Base-by-base conservation (phyloP, 2,113 vertebrate genomes). In the Acinonyx jubatus region DNA sequence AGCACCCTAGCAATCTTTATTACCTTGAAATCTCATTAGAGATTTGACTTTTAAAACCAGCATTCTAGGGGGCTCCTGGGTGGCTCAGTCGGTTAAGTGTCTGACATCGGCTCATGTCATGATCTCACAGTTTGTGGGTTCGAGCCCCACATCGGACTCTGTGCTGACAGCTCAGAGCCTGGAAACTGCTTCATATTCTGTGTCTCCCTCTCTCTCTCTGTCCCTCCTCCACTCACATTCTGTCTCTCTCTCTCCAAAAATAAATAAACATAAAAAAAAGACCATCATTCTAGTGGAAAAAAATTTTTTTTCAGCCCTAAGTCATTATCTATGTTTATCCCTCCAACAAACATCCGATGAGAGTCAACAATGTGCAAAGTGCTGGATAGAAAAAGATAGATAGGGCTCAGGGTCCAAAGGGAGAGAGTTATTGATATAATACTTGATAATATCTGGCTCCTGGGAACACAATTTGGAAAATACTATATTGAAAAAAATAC, bases 11-110 rank as follows among this genome's bases (percentile, higher is more conserved):
- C 18, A 5, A 41, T 48, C 16, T 85, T 94, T 93, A 89, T 89
- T 94, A 33, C 41, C 41, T 91, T 69, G 65, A 87, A 87, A 92
- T 81, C 61, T 85, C 69, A 94, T 71, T 89, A 96, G 76, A 38
- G 48, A 91, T 48, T 97, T 93, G 45, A 84, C 85, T 93, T 83
- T 55, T 89, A 93, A 86, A 16, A 78, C 48, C 16, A 4, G 69
- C 50, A 79, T 81, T 69, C 3, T 76, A 57, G 7, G 57, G 57
- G 57, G 8, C 21, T 2, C 8, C 57, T 25, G 57, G 21, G 57
- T 3, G 21, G 21, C 57, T 61, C 57, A 23, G 57, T 61, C 9
- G 7, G 57, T 23, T 61, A 61, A 61, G 57, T 2, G 57, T 61
- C 57, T 61, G 57, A 61, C 57, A 25, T 61, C 21, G 21, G 57